Conservation (phyloP, 2,797 vertebrate species). For the Carduelis carduelis region DNA sequence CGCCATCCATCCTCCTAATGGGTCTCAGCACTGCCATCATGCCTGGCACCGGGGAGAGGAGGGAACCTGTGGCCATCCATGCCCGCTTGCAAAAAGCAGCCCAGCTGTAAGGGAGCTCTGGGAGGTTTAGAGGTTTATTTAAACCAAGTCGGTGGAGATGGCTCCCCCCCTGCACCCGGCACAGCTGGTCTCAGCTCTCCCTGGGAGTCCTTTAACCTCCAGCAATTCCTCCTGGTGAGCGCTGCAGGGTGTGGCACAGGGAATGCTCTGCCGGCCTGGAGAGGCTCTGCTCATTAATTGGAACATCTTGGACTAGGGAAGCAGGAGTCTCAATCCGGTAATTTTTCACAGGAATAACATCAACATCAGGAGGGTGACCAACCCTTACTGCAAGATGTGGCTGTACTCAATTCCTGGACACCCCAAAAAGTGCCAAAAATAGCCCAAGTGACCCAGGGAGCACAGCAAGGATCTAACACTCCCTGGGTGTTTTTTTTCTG, state of each 20-base stretch:
- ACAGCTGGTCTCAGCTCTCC: neutral
- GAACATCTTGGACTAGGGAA: neutral
- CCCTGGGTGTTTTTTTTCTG: neutral
- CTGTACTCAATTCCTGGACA: neutral
- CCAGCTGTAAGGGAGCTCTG: neutral
- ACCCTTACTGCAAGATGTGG: neutral
- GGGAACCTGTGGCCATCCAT: neutral
- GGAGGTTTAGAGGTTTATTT: neutral
- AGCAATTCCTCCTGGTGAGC: neutral
- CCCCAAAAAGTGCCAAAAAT: neutral
- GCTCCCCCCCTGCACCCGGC: fast-evolving
- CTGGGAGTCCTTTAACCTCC: neutral
- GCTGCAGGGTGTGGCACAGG: neutral
- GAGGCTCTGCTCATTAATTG: neutral
- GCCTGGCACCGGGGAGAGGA: neutral
- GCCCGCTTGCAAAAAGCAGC: neutral
- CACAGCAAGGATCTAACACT: neutral
- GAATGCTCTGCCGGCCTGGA: neutral
- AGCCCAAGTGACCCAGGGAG: neutral
- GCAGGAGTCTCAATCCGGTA: neutral
- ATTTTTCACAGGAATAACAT: neutral
- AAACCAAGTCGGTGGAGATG: neutral
- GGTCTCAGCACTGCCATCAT: neutral
- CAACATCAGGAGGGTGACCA: neutral
- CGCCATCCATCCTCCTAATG: neutral